Conservation (phyloP, 2,113 vertebrate species). For the Percina caprodes region DNA sequence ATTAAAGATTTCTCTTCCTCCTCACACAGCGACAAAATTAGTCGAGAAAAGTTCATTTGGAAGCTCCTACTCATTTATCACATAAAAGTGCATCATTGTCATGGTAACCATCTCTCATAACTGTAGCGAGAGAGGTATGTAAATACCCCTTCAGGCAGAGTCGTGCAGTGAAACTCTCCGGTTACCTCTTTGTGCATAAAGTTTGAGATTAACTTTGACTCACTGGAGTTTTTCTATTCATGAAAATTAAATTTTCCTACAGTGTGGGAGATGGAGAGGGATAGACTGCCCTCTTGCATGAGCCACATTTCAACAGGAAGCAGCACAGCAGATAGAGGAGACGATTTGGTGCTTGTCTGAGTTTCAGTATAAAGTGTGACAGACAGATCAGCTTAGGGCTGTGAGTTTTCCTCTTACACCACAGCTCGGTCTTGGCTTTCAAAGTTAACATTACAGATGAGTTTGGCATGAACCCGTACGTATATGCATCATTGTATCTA, state of each 20-base stretch:
- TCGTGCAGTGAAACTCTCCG: constrained; percentile 10
- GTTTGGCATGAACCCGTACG: constrained; percentile 50
- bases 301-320: constrained; percentile 29
- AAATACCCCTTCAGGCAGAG: constrained; percentile 31
- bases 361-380: constrained; percentile 13
- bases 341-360: constrained; percentile 28
- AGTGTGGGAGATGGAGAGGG: constrained; percentile 27
- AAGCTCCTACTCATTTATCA: constrained; percentile 45
- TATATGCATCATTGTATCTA: constrained; percentile 19
- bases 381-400: constrained; percentile 6
- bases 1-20: constrained; percentile 55
- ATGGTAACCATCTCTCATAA: constrained; percentile 69
- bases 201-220: constrained; percentile 59
- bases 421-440: constrained; percentile 20
- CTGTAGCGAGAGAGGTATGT: constrained; percentile 26
- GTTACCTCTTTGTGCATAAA: constrained; percentile 45
- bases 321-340: constrained; percentile 10
- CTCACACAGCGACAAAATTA: constrained; percentile 47
- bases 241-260: constrained; percentile 54
- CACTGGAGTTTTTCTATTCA: constrained; percentile 52
- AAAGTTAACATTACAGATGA: constrained; percentile 30
- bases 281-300: constrained; percentile 5
- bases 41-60: constrained; percentile 40
- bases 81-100: constrained; percentile 64
- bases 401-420: not conserved